Conservation (phyloP, 2,113 vertebrate species). For the Cercocebus atys region DNA sequence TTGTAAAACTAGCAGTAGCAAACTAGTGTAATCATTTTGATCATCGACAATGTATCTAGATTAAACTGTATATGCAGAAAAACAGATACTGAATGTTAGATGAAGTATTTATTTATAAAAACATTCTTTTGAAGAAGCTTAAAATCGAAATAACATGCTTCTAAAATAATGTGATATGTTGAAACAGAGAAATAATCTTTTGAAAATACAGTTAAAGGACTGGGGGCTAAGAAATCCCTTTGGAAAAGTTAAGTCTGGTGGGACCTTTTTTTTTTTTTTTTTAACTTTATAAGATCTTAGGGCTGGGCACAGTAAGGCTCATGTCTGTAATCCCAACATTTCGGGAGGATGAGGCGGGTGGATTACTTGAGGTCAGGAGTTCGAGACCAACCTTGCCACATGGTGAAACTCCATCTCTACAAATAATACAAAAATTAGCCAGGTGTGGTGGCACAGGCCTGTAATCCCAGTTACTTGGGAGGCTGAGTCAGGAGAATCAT, state of each 20-base stretch:
- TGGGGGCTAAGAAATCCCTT: background rate
- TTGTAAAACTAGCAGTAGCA: background rate
- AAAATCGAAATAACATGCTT: conserved; percentile 33
- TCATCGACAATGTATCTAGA: background rate
- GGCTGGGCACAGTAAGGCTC: background rate
- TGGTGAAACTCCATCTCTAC: too few relatives aligned
- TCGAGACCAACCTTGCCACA: too few relatives aligned
- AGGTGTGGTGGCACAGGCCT: rapidly evolving
- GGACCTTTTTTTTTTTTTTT: background rate
- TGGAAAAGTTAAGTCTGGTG: background rate
- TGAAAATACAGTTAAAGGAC: conserved; percentile 26
- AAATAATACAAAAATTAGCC: too few relatives aligned
- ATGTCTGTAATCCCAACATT: too few relatives aligned
- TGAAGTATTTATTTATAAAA: background rate
- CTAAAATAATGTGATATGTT: background rate
- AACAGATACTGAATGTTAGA: background rate
- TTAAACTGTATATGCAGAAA: background rate
- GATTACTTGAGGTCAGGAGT: too few relatives aligned
- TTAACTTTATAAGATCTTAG: conserved; percentile 29
- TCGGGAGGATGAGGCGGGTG: too few relatives aligned
- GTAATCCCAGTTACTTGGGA: too few relatives aligned
- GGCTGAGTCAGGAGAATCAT: too few relatives aligned
- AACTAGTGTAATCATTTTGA: background rate
- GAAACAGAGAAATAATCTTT: background rate
- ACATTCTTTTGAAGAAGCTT: background rate